A percentile compares a stretch with the other conserved stretches of the same genome.
phyloP scores from a whole-genome alignment of 2,113 vertebrate species.

The Girardinichthys multiradiatus region DNA sequence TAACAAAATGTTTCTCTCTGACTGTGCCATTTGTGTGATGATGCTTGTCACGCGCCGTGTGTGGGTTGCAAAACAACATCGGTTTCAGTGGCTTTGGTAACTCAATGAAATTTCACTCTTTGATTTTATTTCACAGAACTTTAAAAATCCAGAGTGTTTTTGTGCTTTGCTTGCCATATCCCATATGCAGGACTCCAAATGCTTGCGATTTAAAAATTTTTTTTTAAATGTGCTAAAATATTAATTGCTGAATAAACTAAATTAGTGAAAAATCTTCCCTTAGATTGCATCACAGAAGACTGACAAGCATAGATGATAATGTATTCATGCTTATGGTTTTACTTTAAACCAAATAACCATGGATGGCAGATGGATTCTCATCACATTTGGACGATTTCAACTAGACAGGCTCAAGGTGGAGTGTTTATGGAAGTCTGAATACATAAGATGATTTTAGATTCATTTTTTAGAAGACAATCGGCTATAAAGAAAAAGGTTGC shows the following conservation, averaged over 20 bases:
- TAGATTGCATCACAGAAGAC: conserved; percentile 13
- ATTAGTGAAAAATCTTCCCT: conserved; percentile 2
- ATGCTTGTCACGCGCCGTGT: too few species aligned
- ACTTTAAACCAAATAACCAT: background rate
- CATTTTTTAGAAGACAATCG: background rate
- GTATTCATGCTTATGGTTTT: background rate
- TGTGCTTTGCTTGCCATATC: background rate
- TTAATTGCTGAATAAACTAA: conserved; percentile 6
- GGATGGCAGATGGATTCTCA: background rate
- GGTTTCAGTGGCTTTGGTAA: background rate
- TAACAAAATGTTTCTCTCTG: too few species aligned
- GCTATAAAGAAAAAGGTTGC: background rate
- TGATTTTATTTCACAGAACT: background rate
- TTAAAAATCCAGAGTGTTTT: background rate
- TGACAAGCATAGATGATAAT: background rate
- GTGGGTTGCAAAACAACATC: too few species aligned
- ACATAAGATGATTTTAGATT: background rate
- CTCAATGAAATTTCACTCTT: background rate
- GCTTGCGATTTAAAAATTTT: background rate
- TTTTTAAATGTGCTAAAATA: conserved; percentile 3
- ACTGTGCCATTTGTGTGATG: too few species aligned
- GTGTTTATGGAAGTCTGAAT: background rate
- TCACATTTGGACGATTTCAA: background rate
- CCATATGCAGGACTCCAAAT: background rate
- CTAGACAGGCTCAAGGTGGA: background rate